Evolutionary conservation across 2,888 invertebrate genomes (phyloP), one percentile per base, ranked within the genome.

Genomic region (Oscheius sp.): DNA sequence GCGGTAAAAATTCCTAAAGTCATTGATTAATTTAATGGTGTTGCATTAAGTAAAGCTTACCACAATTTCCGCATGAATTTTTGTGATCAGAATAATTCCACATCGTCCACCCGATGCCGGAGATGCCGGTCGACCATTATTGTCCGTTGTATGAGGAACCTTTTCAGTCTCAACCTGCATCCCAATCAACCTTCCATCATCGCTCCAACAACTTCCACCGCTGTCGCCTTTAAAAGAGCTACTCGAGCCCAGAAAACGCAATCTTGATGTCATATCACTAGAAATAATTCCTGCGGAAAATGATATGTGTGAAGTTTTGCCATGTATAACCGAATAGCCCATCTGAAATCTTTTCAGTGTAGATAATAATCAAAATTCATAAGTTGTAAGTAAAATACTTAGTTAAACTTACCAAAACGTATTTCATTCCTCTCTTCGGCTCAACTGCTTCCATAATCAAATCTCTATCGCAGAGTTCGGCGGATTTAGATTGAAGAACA

Each of bases 91-190:
- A 49, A 71, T 50, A 1, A 71, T 71, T 57, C 44, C 57, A 49
- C 68, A 71, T 57, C 68, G 67, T 20, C 65, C 68, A 64, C 71
- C 70, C 63, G 67, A 41, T 67, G 67, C 68, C 57, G 67, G 68
- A 68, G 63, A 68, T 68, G 71, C 67, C 64, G 71, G 71, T 62
- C 63, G 67, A 26, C 36, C 36, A 36, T 36, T 36, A 14, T 36
- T 14, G 14, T n/a, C n/a, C n/a, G 8, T 36, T 14, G 36, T 36
- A 14, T 36, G 36, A 14, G 36, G 36, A 14, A 36, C 36, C 14
- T 36, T 36, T 14, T 36, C 36, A 36, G 14, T 14, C 14, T 8
- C 36, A 14, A 14, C 14, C 14, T 44, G 45, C 45, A 44, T 44
- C 17, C 45, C 45, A 44, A 44, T 44, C 17, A 44, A 44, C 17